Base-by-base conservation (phyloP, 2,113 vertebrate genomes). In the Verasper variegatus region DNA sequence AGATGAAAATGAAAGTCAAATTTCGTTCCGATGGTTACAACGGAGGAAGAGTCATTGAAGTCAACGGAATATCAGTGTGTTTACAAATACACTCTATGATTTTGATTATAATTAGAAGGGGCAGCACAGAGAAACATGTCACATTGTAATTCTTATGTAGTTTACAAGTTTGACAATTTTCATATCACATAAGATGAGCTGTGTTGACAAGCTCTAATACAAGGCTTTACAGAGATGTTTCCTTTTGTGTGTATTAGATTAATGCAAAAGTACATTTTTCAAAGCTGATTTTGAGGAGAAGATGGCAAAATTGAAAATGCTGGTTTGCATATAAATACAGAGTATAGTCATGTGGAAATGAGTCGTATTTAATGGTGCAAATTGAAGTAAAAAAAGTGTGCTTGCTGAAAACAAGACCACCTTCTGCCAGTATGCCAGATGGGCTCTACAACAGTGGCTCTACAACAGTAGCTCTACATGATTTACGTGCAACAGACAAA, bases 371-470 rank as follows among this genome's bases (percentile, higher is more conserved):
- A 76, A 77, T 66, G 66, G 27, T 54, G n/a, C 23, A 35, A 71
- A 52, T 59, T 49, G 31, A 31, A 27, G 2, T 71, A 56, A 66
- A 75, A 67, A 58, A 56, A 63, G 18, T 21, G 26, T 54, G 70
- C 63, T 47, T 54, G 20, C 45, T 63, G 65, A 78, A 87, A 66
- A 23, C 56, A 61, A 67, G 61, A 64, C 66, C 52, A 40, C 27
- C 47, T 75, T 80, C 56, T 82, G 54, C 73, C 72, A 71, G 37
- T 14, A 47, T 45, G 58, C 68, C 84, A 84, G 79, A 88, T 81
- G 79, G 74, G 56, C 60, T 82, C 47, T 68, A 76, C 60, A 74
- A 82, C 49, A 80, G 74, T 81, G 81, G 74, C 73, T 73, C 67
- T 45, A 66, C 60, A 74, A 82, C 49, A 80, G 74, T 81, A 83